Evolutionary conservation across 2,888 invertebrate species (phyloP), one percentile per base, ranked within the genome.

Genomic region (Diplolepis rosae): DNA sequence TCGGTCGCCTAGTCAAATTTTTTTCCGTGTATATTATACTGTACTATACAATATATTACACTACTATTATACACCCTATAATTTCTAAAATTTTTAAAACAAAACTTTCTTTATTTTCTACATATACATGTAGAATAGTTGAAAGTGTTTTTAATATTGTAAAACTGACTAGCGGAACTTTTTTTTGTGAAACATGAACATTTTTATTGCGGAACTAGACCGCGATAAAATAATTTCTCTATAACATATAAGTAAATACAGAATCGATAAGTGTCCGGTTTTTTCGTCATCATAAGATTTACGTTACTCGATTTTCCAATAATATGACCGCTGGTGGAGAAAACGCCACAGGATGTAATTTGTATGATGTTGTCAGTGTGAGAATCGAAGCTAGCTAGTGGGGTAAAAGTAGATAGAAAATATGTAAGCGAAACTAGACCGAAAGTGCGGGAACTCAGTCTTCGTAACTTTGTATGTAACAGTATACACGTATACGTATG

Each of bases 391-490:
- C 48, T 22, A 48, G 11, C 9, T 48, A 9, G 4, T 48, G 22
- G 11, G n/a, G 22, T 48, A 48, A 48, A 48, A 48, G 48, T 11
- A 22, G 13, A 42, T 24, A 7, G 27, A 32, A 65, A 56, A 56
- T 22, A 15, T 28, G 7, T 32, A 65, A 7, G 54, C 48, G 73
- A 77, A 79, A 80, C 73, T 77, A 79, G 80, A 76, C 73, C 74
- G 74, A 80, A 80, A 80, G 76, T 80, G 75, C 79, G 77, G 73
- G 74, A 77, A 78, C 65, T 24, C 54, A 61, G 56, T 68, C 68
- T 54, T 74, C 73, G 75, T 74, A 77, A 79, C 75, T 77, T 73
- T 65, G 39, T 48, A 48, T 22, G 48, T 48, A 48, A 48, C 9
- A 48, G 48, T 18, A 7, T 2, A 45, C 7, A n/a, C 15, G 45